Percentiles rank a stretch among this genome's conserved stretches.
These are phyloP conservation scores for Scaeva pyrastri DNA, from an alignment of 2,888 invertebrate genomes.

Conservation along the genomic window DNA sequence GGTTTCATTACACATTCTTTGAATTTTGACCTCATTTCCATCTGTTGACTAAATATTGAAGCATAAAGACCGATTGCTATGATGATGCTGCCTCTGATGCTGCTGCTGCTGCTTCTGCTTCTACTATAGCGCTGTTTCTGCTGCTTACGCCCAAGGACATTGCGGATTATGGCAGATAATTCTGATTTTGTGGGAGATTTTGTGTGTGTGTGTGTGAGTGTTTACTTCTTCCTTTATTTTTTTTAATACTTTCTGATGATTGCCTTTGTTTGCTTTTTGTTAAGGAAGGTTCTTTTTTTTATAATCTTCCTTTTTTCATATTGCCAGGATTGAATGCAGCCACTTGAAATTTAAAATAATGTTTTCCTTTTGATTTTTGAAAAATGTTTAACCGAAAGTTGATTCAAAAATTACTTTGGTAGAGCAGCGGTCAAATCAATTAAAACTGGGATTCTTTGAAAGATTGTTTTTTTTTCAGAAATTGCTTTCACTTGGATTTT, in stretches of 20 bases:
- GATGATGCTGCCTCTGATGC: background rate
- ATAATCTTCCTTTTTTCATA: background rate
- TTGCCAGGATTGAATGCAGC: slow-evolving; percentile 25
- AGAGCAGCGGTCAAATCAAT: slow-evolving; percentile 8
- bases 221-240: background rate
- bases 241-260: slow-evolving; percentile 30
- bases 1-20: slow-evolving; percentile 54
- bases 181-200: slow-evolving; percentile 39
- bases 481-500: background rate
- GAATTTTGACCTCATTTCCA: slow-evolving; percentile 50
- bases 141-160: slow-evolving; percentile 16
- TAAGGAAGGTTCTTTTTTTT: slow-evolving; percentile 25
- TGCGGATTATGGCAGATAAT: slow-evolving; percentile 46
- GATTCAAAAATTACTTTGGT: slow-evolving; percentile 28
- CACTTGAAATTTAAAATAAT: slow-evolving; percentile 18
- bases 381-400: slow-evolving; percentile 8
- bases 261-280: slow-evolving; percentile 56
- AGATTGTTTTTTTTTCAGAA: background rate
- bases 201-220: background rate
- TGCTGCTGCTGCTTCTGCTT: background rate
- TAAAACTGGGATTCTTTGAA: slow-evolving; percentile 2
- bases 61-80: slow-evolving; percentile 20
- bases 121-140: too few species aligned
- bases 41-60: slow-evolving; percentile 59
- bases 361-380: background rate